Evolutionary conservation across 2,888 invertebrate species (phyloP).

Genomic region (Octonoba sinensis): DNA sequence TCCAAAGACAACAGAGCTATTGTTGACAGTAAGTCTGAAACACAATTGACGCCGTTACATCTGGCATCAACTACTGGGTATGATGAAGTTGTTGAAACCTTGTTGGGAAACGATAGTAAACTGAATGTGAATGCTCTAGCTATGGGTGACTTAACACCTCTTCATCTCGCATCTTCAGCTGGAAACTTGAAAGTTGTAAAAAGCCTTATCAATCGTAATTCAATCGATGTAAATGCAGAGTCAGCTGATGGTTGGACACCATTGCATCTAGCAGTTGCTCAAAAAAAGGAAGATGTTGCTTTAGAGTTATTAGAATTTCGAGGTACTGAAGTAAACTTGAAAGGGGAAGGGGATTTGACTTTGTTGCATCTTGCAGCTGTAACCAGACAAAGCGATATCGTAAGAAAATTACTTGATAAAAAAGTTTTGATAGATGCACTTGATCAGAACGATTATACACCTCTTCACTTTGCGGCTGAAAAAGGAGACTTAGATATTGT

Average conservation of each 20-base stretch:
- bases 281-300: background rate
- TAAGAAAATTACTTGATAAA: background rate
- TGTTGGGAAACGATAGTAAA: background rate
- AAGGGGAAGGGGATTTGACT: background rate
- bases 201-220: background rate
- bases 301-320: background rate
- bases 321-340: background rate
- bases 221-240: background rate
- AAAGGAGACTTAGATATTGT: constrained; percentile 3
- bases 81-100: background rate
- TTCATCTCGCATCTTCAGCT: background rate
- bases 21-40: background rate
- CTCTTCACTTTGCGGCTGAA: constrained; percentile 4
- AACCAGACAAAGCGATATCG: background rate
- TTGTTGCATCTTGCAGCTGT: background rate
- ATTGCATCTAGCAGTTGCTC: background rate
- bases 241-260: background rate
- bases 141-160: background rate
- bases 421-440: background rate
- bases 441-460: constrained; percentile 2
- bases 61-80: background rate
- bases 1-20: background rate
- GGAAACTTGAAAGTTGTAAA: background rate
- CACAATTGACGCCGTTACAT: background rate
- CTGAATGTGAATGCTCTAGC: background rate